These are phyloP conservation scores for Pelobates fuscus DNA, from an alignment of 2,113 vertebrate genomes.

Conservation along the genomic window DNA sequence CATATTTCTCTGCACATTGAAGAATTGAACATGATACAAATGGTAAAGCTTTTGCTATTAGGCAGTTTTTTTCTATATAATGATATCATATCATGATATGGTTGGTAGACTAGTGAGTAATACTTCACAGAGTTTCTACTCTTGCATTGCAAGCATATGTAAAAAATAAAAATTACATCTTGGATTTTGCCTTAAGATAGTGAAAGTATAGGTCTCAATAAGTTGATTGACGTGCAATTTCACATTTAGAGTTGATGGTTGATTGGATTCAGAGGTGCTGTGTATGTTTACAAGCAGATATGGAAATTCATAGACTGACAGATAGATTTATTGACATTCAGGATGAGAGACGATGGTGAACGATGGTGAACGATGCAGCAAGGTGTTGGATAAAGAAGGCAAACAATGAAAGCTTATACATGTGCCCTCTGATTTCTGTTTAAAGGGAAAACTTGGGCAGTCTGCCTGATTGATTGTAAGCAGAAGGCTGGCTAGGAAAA, in stretches of 20 bases:
- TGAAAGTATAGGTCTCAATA: background rate
- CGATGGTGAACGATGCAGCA: background rate
- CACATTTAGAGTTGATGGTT: background rate
- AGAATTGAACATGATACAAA: no score
- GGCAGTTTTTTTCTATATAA: no score
- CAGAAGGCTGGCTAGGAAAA: background rate
- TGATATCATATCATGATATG: no score
- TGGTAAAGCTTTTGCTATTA: no score
- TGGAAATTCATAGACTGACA: slow-evolving; percentile 23
- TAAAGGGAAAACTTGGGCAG: background rate
- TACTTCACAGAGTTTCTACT: no score
- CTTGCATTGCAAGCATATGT: no score
- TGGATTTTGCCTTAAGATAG: background rate
- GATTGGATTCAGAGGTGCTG: slow-evolving; percentile 7
- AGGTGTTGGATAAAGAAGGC: slow-evolving; percentile 21
- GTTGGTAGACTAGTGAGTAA: no score
- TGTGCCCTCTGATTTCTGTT: background rate
- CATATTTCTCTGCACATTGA: no score
- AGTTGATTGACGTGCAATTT: background rate
- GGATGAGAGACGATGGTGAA: slow-evolving; percentile 6
- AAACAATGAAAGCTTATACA: slow-evolving; percentile 19
- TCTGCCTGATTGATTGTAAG: background rate
- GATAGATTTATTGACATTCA: slow-evolving; percentile 11
- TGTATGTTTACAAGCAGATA: slow-evolving; percentile 11
- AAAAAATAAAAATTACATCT: no score